A percentile compares a stretch with the other conserved stretches of the same genome.
Evolutionary conservation across 2,113 vertebrate genomes (phyloP).

Genomic region (Hyperoodon ampullatus): DNA sequence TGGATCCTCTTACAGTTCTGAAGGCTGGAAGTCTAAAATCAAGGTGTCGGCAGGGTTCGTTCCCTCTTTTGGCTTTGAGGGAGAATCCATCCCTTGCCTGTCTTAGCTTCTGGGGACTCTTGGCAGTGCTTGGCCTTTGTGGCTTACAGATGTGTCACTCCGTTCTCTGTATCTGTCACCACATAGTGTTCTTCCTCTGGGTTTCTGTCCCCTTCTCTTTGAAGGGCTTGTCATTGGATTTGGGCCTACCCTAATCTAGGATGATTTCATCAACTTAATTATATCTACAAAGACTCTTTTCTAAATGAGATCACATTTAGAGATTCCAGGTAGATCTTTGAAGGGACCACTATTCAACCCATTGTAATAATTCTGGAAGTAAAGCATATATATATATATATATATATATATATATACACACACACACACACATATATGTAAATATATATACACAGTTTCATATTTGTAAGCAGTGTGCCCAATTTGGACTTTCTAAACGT

Average conservation of each 20-base stretch:
- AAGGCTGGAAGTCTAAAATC: neutral
- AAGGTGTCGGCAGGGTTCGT: neutral
- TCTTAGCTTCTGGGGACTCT: neutral
- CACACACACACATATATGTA: neutral
- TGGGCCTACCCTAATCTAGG: neutral
- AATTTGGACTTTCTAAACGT: neutral
- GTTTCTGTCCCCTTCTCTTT: neutral
- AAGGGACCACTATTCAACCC: neutral
- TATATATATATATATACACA: neutral
- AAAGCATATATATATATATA: neutral
- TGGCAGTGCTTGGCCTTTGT: neutral
- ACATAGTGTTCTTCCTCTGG: neutral
- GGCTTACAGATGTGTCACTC: neutral
- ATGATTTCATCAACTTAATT: neutral
- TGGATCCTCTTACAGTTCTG: neutral
- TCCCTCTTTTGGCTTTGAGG: neutral
- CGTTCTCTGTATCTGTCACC: neutral
- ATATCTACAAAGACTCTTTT: neutral
- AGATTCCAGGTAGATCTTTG: neutral
- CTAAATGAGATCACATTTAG: neutral
- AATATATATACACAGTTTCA: neutral
- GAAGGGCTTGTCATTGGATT: neutral
- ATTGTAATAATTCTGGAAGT: neutral
- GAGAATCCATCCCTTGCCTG: rapidly evolving
- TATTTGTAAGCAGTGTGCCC: neutral